A percentile compares a stretch with the other conserved stretches of the same genome.
These are phyloP conservation scores for Peromyscus maniculatus DNA, from an alignment of 2,113 vertebrate genomes.

Conservation along the genomic window DNA sequence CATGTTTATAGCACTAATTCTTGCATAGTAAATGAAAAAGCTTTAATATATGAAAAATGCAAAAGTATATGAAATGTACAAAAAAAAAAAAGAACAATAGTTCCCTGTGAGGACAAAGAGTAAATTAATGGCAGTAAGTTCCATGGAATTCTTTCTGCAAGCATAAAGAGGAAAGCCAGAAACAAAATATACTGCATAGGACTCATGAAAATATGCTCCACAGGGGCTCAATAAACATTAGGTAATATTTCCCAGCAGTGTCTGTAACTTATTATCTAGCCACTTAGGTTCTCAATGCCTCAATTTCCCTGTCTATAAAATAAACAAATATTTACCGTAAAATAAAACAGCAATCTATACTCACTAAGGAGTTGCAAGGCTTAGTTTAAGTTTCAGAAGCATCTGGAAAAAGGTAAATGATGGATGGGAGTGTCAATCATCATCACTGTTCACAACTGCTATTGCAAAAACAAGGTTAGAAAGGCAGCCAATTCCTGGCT, in stretches of 20 bases:
- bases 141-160: neutral
- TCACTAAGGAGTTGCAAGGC: constrained; percentile 35
- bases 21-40: neutral
- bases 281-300: constrained; percentile 46
- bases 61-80: neutral
- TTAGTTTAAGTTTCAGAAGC: constrained; percentile 57
- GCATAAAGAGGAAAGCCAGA: neutral
- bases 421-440: neutral
- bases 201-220: neutral
- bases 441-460: neutral
- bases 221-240: constrained; percentile 15
- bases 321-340: constrained; percentile 74
- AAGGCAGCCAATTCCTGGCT: neutral
- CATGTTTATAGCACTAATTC: neutral
- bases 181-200: neutral
- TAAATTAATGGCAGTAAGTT: neutral
- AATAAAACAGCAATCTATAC: constrained; percentile 60
- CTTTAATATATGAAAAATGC: constrained; percentile 10
- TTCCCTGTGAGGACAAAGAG: neutral
- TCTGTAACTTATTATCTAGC: constrained; percentile 67
- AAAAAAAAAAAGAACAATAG: neutral
- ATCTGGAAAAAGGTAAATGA: constrained; percentile 59
- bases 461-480: neutral
- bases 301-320: constrained; percentile 73
- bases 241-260: constrained; percentile 58